Percentiles rank a stretch among this genome's conserved stretches.
phyloP scores from a whole-genome alignment of 1,140 invertebrate species.

The Acromyrmex charruanus region DNA sequence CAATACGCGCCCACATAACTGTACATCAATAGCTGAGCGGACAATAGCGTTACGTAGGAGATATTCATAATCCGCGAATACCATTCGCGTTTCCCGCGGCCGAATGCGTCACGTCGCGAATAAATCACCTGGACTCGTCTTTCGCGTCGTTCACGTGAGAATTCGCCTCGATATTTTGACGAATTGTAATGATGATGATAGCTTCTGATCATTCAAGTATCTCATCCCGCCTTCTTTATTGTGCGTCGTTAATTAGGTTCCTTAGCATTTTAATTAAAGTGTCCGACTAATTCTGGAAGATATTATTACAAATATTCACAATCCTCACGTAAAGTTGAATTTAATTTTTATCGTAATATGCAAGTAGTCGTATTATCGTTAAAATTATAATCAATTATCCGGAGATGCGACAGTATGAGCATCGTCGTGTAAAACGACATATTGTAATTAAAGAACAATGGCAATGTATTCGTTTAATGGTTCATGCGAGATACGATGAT shows the following conservation, averaged over 20 bases:
- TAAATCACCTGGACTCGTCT: constrained; percentile 3
- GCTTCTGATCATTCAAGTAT: neutral
- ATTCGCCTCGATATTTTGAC: constrained; percentile 2
- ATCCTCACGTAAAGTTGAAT: neutral
- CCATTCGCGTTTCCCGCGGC: constrained; percentile 9
- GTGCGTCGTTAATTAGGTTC: constrained; percentile 40
- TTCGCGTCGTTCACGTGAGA: constrained; percentile 5
- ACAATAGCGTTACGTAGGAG: constrained; percentile 36
- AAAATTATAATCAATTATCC: neutral
- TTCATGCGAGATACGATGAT: neutral
- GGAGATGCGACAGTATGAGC: neutral
- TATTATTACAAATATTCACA: constrained; percentile 12
- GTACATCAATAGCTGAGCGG: constrained; percentile 36
- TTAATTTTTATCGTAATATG: neutral
- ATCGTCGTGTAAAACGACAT: neutral
- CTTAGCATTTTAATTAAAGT: constrained; percentile 20
- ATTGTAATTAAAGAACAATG: neutral
- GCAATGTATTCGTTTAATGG: neutral
- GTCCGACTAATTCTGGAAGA: constrained; percentile 42
- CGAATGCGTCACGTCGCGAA: neutral
- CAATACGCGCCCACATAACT: constrained; percentile 48
- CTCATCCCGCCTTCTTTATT: neutral
- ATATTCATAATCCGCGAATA: constrained; percentile 45
- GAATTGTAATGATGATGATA: neutral
- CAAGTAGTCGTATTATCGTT: neutral